A percentile compares a stretch with the other conserved stretches of the same genome.
Evolutionary conservation across 2,797 vertebrate species (phyloP).

Genomic region (Oryzias sinensis): DNA sequence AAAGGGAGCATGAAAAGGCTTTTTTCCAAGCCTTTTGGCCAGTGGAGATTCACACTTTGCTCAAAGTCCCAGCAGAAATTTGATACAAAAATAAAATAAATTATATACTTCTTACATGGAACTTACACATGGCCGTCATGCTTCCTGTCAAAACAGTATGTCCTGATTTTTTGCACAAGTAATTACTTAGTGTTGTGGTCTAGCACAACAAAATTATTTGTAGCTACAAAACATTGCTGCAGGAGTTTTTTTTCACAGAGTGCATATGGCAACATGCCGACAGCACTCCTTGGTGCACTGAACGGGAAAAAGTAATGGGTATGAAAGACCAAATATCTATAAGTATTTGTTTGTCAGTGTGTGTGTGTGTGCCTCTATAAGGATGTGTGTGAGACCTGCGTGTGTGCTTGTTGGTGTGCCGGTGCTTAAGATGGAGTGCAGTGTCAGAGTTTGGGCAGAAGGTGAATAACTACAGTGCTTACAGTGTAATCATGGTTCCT

Average conservation of each 20-base stretch:
- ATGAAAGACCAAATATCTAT: conserved; percentile 72
- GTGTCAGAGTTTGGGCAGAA: conserved; percentile 80
- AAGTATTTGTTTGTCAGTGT: conserved; percentile 71
- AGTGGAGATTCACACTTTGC: conserved; percentile 13
- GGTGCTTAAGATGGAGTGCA: conserved; percentile 76
- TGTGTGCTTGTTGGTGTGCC: conserved; percentile 53
- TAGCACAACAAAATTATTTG: conserved; percentile 32
- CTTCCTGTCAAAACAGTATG: conserved; percentile 31
- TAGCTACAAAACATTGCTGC: conserved; percentile 40
- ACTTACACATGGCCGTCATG: conserved; percentile 17
- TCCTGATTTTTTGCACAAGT: conserved; percentile 35
- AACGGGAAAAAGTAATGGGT: conserved; percentile 63
- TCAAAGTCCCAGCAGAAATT: conserved; percentile 7
- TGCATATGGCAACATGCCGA: conserved; percentile 46
- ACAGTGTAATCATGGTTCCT: conserved; percentile 84
- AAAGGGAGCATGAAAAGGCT: conserved; percentile 17
- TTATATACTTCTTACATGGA: conserved; percentile 5
- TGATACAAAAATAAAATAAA: conserved; percentile 12
- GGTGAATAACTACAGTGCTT: conserved; percentile 84
- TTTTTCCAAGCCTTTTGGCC: conserved; percentile 2
- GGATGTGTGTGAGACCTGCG: conserved; percentile 35
- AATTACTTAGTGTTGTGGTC: conserved; percentile 27
- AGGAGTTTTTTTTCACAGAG: conserved; percentile 33
- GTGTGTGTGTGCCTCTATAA: conserved; percentile 51
- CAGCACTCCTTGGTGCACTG: conserved; percentile 42